Evolutionary conservation across 2,888 invertebrate genomes (phyloP).

Genomic region (Isoperla grammatica): DNA sequence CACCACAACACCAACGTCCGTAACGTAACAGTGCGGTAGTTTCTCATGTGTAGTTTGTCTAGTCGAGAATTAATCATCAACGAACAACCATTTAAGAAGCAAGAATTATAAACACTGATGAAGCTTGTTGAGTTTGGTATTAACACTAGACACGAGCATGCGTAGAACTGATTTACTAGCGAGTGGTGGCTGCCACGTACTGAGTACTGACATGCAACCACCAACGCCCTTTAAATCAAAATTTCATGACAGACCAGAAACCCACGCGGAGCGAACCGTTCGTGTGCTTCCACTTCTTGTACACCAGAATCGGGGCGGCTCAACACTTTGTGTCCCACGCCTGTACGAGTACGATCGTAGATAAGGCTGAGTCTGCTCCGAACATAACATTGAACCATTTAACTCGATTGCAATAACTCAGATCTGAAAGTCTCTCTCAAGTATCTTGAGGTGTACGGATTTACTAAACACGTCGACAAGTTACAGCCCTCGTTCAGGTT

Average conservation of each 20-base stretch:
- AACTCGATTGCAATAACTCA: slow-evolving; percentile 17
- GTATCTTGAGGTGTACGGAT: background rate
- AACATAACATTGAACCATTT: slow-evolving; percentile 15
- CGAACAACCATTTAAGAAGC: slow-evolving; percentile 20
- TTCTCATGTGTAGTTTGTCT: slow-evolving; percentile 6
- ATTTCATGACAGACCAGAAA: slow-evolving; percentile 11
- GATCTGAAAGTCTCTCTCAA: background rate
- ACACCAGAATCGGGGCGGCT: background rate
- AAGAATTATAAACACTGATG: background rate
- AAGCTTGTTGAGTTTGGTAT: background rate
- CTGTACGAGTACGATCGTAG: slow-evolving; percentile 4
- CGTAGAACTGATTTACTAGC: slow-evolving; percentile 21
- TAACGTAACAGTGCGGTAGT: slow-evolving; percentile 4
- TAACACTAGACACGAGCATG: background rate
- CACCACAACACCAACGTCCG: slow-evolving; percentile 5
- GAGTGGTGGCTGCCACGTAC: no score
- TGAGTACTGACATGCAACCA: slow-evolving; percentile 19
- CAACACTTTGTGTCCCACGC: slow-evolving; percentile 12
- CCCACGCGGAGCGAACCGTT: slow-evolving; percentile 15
- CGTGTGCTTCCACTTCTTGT: no score
- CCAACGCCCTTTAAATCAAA: slow-evolving; percentile 28
- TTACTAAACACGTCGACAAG: no score
- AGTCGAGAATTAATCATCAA: slow-evolving; percentile 8
- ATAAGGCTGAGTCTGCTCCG: slow-evolving; percentile 9
- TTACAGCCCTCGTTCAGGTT: background rate